Evolutionary conservation across 37 sponge, comb jelly and placozoan species (phyloP), one percentile per base, ranked within the genome.

Genomic region (Theonella swinhoei): DNA sequence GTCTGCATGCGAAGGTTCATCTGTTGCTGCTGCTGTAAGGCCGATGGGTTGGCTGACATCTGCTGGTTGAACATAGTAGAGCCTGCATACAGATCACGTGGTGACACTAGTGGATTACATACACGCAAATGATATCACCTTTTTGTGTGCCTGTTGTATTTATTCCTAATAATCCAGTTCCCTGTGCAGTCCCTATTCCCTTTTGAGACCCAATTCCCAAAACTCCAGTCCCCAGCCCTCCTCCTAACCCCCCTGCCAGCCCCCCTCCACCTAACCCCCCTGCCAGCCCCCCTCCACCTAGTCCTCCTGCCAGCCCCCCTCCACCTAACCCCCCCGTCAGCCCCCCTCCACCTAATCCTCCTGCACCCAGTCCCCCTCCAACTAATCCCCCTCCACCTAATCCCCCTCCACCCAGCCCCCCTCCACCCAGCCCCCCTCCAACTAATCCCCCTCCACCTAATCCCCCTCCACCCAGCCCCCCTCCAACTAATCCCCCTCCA

Each of bases 161-260:
- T 23, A 85, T 61, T 39, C 85, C 85, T 39, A 78, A 78, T 2
- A 85, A 70, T 36, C 68, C 42, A 7, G 75, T 64, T 67, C 68
- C n/a, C n/a, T n/a, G n/a, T n/a, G n/a, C 66, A 30, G 36, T 23
- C 79, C 34, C 39, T 2, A 72, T 37, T 3, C 36, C 42, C 61
- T 42, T 47, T 22, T 25, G 33, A 11, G 20, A 61, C 38, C 20
- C 75, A 39, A 0, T 39, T 26, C 61, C 69, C 78, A 36, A 24
- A 35, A 43, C 75, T 33, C 25, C 22, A 25, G 39, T 71, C n/a
- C 70, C 72, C n/a, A 41, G 26, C 3, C 62, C 66, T 17, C 80
- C 80, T 31, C 70, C 80, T 39, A 79, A 42, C 11, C 79, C 79
- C 23, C 42, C 26, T 29, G 61, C 76, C 60, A 80, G 25, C 30